Percentiles rank a stretch among this genome's conserved stretches.
phyloP scores from a whole-genome alignment of 2,113 vertebrate species.

The Cynoglossus semilaevis region DNA sequence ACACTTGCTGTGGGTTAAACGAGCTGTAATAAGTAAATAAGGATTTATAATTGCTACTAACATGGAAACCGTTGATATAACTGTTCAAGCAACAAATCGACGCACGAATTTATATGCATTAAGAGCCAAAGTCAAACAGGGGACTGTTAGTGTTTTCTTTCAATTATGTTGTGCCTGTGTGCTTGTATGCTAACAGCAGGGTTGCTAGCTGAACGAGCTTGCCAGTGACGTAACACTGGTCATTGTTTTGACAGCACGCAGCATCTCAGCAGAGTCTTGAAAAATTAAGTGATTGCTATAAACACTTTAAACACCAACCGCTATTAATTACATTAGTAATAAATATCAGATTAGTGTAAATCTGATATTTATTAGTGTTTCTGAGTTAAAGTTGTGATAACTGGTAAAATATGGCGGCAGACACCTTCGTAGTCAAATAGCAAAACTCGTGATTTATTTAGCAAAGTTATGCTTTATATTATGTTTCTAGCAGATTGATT shows the following conservation, averaged over 20 bases:
- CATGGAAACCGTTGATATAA: neutral
- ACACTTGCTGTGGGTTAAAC: slow-evolving; percentile 46
- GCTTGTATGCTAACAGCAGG: slow-evolving; percentile 44
- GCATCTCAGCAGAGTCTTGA: slow-evolving; percentile 4
- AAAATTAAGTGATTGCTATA: neutral
- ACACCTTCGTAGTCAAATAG: too few species aligned
- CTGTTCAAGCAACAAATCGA: neutral
- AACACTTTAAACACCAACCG: too few species aligned
- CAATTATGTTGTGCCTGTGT: slow-evolving; percentile 41
- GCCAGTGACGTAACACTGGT: slow-evolving; percentile 65
- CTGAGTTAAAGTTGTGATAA: too few species aligned
- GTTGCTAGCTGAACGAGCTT: slow-evolving; percentile 49
- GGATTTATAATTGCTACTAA: neutral
- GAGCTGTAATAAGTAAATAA: slow-evolving; percentile 31
- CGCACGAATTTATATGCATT: neutral
- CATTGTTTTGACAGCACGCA: slow-evolving; percentile 72
- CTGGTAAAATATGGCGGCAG: too few species aligned
- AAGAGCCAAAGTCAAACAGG: neutral
- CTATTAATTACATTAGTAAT: too few species aligned
- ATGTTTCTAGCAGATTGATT: too few species aligned
- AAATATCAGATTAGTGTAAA: too few species aligned
- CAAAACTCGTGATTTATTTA: too few species aligned
- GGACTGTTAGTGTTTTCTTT: slow-evolving; percentile 8
- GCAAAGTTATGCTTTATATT: too few species aligned
- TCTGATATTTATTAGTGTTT: too few species aligned